Base-by-base conservation (phyloP, 2,888 invertebrate species). In the Strigamia crassipes region DNA sequence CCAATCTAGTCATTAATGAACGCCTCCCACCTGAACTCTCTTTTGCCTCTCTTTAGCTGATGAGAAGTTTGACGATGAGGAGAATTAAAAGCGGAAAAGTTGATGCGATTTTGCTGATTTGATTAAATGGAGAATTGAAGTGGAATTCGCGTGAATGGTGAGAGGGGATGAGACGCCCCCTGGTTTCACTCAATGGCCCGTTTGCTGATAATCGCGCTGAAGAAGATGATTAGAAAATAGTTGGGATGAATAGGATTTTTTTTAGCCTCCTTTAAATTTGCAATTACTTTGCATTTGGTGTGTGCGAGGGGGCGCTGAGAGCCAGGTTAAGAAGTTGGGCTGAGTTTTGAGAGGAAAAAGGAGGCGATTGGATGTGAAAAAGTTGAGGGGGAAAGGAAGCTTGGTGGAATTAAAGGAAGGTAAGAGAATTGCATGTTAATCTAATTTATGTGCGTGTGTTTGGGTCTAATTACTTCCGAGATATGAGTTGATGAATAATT, bases 41-140 rank as follows among this genome's bases (percentile, higher is more conserved):
- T 56, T 42, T 42, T 42, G 42, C 15, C 56, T n/a, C 56, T 21
- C 23, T 23, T 61, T 61, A 21, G 18, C 21, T 61, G 61, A 61
- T 61, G 61, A 61, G 61, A 61, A 21, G n/a, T 61, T 61, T 18
- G 61, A 21, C 18, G 61, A 61, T 1, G 61, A 61, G 21, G 61
- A 61, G 61, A 61, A 61, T 61, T 61, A 61, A 61, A 61, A 61
- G 61, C 61, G 61, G 61, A 61, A 61, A 61, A 61, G 61, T 61
- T 61, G 61, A 61, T 61, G 61, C 61, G 61, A 61, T 61, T 61
- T 61, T 61, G 18, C 21, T 61, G 18, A 61, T 61, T 61, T 61
- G 61, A 61, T 61, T 61, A 61, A 61, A 61, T 46, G 46, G 46
- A 61, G 61, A 61, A 18, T 21, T 61, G 61, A 23, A 61, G 61